A percentile compares a stretch with the other conserved stretches of the same genome.
These are phyloP conservation scores for Solea senegalensis DNA, from an alignment of 2,113 vertebrate genomes.

Conservation along the genomic window DNA sequence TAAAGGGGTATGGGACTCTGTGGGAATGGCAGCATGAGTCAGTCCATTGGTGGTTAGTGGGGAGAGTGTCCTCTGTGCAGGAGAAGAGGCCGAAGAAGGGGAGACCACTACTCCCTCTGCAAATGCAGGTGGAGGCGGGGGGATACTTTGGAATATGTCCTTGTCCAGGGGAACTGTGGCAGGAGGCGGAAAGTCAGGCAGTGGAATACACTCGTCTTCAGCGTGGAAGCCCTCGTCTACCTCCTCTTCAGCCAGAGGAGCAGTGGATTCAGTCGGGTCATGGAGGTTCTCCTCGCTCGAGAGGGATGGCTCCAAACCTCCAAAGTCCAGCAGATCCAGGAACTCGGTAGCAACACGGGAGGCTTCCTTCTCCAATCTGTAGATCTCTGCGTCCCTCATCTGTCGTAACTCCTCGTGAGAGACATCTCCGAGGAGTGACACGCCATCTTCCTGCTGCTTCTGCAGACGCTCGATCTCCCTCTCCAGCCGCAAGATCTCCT, in stretches of 20 bases:
- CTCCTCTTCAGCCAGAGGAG: constrained; percentile 86
- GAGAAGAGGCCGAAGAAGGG: constrained; percentile 39
- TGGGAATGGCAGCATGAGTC: constrained; percentile 12
- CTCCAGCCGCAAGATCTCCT: constrained; percentile 90
- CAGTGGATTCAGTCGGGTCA: constrained; percentile 81
- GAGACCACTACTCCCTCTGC: constrained; percentile 59
- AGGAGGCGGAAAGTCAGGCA: constrained; percentile 76
- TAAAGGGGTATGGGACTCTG: constrained; percentile 30
- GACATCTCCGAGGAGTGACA: constrained; percentile 84
- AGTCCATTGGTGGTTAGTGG: constrained; percentile 39
- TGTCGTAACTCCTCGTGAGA: constrained; percentile 84
- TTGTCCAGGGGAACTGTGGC: constrained; percentile 67
- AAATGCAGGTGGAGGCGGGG: constrained; percentile 78
- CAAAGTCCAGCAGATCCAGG: constrained; percentile 90
- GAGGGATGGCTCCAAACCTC: constrained; percentile 84
- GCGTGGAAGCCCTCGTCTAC: constrained; percentile 88
- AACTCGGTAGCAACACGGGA: constrained; percentile 91
- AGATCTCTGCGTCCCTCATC: constrained; percentile 88
- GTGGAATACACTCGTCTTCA: constrained; percentile 81
- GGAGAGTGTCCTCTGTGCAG: constrained; percentile 19
- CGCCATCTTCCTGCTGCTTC: constrained; percentile 87
- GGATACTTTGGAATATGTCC: constrained; percentile 75
- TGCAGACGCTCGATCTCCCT: constrained; percentile 91
- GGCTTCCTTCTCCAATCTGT: constrained; percentile 88
- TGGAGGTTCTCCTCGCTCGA: constrained; percentile 88